Evolutionary conservation across 2,888 invertebrate genomes (phyloP).

Genomic region (Leucophora obtusa): DNA sequence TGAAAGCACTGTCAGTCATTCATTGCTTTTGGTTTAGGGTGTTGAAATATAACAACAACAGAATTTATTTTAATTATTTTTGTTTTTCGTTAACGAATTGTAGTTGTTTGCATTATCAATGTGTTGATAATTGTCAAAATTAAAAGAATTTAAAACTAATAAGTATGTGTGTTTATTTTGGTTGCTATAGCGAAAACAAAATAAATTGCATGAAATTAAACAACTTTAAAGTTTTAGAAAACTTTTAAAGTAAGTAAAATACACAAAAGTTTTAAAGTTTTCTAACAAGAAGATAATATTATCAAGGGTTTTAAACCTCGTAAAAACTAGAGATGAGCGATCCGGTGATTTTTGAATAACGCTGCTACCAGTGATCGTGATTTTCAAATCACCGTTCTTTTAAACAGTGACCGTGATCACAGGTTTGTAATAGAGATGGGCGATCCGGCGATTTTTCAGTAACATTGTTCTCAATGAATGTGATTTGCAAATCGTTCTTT

Average conservation of each 20-base stretch:
- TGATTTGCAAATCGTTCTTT: too few relatives aligned
- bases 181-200: not conserved
- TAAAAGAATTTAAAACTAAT: constrained; percentile 13
- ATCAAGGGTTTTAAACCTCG: too few relatives aligned
- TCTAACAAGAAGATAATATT: too few relatives aligned
- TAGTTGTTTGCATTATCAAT: constrained; percentile 1
- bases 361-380: too few relatives aligned
- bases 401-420: too few relatives aligned
- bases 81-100: constrained; percentile 4
- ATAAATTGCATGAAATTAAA: not conserved
- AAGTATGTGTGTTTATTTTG: not conserved
- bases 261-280: too few relatives aligned
- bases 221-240: not conserved
- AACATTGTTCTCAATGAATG: too few relatives aligned
- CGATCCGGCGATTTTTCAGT: too few relatives aligned
- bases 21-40: not conserved
- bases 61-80: constrained; percentile 2
- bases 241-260: not conserved
- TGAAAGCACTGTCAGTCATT: not conserved
- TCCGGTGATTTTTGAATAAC: too few relatives aligned
- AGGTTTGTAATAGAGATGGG: too few relatives aligned
- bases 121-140: constrained; percentile 10
- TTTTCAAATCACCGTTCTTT: too few relatives aligned
- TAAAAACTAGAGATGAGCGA: too few relatives aligned
- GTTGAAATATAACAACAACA: not conserved